A percentile compares a stretch with the other conserved stretches of the same genome.
Conservation (phyloP, 2,888 invertebrate genomes). For the Mythimna ferrago region DNA sequence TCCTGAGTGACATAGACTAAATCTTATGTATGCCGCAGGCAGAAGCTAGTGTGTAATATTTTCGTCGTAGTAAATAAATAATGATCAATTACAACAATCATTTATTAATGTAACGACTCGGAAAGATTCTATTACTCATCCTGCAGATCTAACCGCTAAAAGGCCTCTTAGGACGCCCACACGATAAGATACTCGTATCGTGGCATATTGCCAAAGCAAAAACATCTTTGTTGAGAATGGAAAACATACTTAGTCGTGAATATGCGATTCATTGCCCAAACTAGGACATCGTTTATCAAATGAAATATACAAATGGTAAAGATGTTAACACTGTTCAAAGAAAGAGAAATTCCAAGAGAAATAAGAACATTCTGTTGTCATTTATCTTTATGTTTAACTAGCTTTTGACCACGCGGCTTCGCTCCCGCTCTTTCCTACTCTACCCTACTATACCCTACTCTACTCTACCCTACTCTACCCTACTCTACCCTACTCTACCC, state of each 20-base stretch:
- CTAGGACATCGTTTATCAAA: conserved; percentile 41
- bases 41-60: background rate
- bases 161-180: conserved; percentile 24
- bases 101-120: conserved; percentile 31
- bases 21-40: too few species aligned
- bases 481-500: too few species aligned
- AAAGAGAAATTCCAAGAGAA: too few species aligned
- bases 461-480: too few species aligned
- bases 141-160: conserved; percentile 7
- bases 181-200: background rate
- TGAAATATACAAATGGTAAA: background rate
- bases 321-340: background rate
- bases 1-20: too few species aligned
- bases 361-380: too few species aligned
- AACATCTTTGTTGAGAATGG: conserved; percentile 6
- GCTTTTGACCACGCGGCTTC: too few species aligned
- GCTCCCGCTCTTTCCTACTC: too few species aligned
- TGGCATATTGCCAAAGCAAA: conserved; percentile 34
- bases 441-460: too few species aligned
- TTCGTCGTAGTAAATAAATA: background rate
- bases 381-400: too few species aligned
- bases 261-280: conserved; percentile 22
- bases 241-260: conserved; percentile 36
- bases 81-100: conserved; percentile 9
- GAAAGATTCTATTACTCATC: conserved; percentile 13